Evolutionary conservation across 2,888 invertebrate genomes (phyloP).

Genomic region (Linnaemya tessellans): DNA sequence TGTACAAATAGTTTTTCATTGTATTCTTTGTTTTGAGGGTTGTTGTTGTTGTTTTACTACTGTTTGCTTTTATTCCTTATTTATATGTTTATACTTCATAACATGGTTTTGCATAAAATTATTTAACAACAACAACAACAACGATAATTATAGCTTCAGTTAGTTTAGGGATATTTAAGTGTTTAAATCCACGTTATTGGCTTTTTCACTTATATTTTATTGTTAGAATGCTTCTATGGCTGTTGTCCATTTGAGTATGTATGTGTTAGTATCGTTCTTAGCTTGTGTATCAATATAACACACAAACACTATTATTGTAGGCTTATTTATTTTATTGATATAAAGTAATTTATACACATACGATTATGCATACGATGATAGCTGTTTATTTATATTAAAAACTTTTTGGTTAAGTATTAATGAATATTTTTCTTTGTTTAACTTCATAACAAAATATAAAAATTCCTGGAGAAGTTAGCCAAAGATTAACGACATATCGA

Average conservation of each 20-base stretch:
- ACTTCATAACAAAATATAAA: too few relatives aligned
- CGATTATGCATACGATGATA: slow-evolving; percentile 18
- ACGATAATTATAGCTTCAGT: slow-evolving; percentile 48
- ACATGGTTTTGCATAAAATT: neutral
- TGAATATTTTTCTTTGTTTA: too few relatives aligned
- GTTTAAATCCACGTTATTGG: slow-evolving; percentile 59
- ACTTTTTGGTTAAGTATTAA: too few relatives aligned
- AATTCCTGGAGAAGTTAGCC: too few relatives aligned
- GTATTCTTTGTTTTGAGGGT: slow-evolving; percentile 8
- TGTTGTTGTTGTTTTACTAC: slow-evolving; percentile 19
- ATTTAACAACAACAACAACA: slow-evolving; percentile 52
- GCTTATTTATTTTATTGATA: slow-evolving; percentile 13
- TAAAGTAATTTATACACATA: neutral
- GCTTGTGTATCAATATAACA: neutral
- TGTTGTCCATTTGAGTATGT: neutral
- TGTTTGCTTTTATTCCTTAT: slow-evolving; percentile 18
- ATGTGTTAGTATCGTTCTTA: slow-evolving; percentile 13
- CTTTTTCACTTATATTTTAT: slow-evolving; percentile 48
- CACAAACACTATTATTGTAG: slow-evolving; percentile 4
- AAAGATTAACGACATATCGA: too few relatives aligned
- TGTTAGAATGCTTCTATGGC: neutral
- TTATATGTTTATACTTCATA: slow-evolving; percentile 22
- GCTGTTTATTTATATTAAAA: slow-evolving; percentile 35
- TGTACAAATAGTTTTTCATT: slow-evolving; percentile 22
- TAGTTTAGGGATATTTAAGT: slow-evolving; percentile 51